Evolutionary conservation across 2,888 invertebrate genomes (phyloP).

Genomic region (Rhagium mordax): DNA sequence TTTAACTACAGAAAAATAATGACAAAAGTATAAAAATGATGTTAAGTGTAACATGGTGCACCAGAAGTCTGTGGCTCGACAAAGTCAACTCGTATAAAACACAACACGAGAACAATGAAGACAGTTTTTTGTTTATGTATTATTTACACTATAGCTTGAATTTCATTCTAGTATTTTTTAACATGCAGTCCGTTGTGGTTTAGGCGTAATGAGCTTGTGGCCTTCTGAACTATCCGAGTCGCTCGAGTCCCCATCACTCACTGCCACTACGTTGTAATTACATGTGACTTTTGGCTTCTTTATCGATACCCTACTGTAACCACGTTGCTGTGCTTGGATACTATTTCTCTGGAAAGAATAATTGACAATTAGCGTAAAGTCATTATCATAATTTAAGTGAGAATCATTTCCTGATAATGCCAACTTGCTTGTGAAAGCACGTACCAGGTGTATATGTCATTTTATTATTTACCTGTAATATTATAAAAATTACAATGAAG

Average conservation of each 20-base stretch:
- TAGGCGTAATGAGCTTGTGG: constrained; percentile 62
- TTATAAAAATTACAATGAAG: constrained; percentile 80
- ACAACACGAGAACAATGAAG: constrained; percentile 64
- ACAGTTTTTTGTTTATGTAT: constrained; percentile 58
- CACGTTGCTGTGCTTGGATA: constrained; percentile 63
- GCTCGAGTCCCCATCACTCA: constrained; percentile 68
- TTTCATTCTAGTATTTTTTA: constrained; percentile 49
- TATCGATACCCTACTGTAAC: constrained; percentile 69
- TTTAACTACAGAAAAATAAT: too few relatives aligned
- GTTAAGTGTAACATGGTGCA: too few relatives aligned
- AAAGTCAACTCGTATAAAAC: constrained; percentile 47
- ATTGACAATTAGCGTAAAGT: constrained; percentile 38
- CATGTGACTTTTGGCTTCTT: constrained; percentile 70
- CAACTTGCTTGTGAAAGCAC: not conserved
- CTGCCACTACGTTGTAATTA: constrained; percentile 70
- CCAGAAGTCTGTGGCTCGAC: not conserved
- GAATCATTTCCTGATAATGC: not conserved
- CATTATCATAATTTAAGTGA: too few relatives aligned
- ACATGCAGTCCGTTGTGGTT: constrained; percentile 67
- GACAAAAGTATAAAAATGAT: too few relatives aligned
- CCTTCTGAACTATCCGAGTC: constrained; percentile 68
- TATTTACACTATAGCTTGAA: constrained; percentile 55
- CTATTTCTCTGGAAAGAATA: constrained; percentile 64
- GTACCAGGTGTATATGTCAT: not conserved
- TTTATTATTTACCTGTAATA: constrained; percentile 83